These are phyloP conservation scores for Lamproptera curius DNA, from an alignment of 2,888 invertebrate genomes.

Conservation along the genomic window DNA sequence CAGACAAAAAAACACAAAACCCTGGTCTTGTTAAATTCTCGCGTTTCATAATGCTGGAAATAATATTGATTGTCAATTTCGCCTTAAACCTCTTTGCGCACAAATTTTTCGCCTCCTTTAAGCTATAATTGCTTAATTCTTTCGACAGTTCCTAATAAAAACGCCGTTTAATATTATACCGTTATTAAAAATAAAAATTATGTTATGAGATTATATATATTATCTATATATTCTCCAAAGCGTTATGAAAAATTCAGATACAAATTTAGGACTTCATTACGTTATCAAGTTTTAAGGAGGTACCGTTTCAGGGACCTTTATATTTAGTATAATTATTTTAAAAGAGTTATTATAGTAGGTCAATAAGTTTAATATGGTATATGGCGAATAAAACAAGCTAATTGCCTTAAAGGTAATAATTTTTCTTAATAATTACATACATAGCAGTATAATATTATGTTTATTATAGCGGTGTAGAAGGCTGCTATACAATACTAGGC, in stretches of 20 bases:
- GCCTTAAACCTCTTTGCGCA: conserved; percentile 23
- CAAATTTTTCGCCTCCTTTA: conserved; percentile 26
- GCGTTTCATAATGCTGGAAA: conserved; percentile 29
- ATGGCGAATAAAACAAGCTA: too few species aligned
- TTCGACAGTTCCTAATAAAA: conserved; percentile 12
- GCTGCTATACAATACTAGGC: too few species aligned
- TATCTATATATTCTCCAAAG: conserved; percentile 16
- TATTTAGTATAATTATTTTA: too few species aligned
- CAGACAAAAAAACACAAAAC: conserved; percentile 9
- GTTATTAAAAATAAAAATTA: conserved; percentile 23
- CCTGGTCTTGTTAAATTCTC: conserved; percentile 32
- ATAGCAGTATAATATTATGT: too few species aligned
- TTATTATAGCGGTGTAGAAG: too few species aligned
- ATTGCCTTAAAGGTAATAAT: too few species aligned
- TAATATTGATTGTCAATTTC: conserved; percentile 29
- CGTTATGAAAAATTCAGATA: conserved; percentile 6
- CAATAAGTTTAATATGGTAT: too few species aligned
- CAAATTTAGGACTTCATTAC: conserved; percentile 1
- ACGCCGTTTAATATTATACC: conserved; percentile 14
- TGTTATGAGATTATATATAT: conserved; percentile 19
- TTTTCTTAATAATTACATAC: too few species aligned
- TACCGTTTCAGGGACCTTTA: neutral
- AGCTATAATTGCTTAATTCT: conserved; percentile 24
- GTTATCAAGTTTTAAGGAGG: neutral
- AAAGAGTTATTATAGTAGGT: too few species aligned